Evolutionary conservation across 2,113 vertebrate species (phyloP).

Genomic region (Thamnophis sirtalis): DNA sequence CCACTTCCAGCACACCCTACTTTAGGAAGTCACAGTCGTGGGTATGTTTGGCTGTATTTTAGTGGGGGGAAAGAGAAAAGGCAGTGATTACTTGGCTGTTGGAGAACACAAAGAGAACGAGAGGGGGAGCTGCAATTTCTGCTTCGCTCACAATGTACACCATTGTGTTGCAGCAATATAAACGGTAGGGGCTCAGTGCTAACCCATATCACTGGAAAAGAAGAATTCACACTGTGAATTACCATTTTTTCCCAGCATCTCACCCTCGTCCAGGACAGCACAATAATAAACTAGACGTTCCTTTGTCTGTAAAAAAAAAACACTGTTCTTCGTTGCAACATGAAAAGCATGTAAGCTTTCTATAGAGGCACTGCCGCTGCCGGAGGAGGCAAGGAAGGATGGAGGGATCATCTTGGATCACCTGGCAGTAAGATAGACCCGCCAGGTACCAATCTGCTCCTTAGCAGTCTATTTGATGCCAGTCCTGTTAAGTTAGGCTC

Average conservation of each 20-base stretch:
- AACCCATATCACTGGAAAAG: slow-evolving; percentile 57
- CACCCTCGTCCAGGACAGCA: slow-evolving; percentile 68
- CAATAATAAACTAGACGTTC: slow-evolving; percentile 75
- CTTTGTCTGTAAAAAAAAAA: slow-evolving; percentile 72
- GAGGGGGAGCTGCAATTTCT: slow-evolving; percentile 49
- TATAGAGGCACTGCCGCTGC: slow-evolving; percentile 48
- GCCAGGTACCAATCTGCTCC: slow-evolving; percentile 33
- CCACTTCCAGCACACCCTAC: slow-evolving; percentile 35
- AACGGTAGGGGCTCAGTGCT: slow-evolving; percentile 63
- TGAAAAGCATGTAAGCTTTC: slow-evolving; percentile 73
- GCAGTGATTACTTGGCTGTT: slow-evolving; percentile 52
- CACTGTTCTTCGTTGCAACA: slow-evolving; percentile 74
- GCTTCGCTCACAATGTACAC: slow-evolving; percentile 64
- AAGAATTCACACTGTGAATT: slow-evolving; percentile 77
- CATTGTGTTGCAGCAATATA: slow-evolving; percentile 65
- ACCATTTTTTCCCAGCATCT: slow-evolving; percentile 77
- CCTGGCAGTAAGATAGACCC: slow-evolving; percentile 41
- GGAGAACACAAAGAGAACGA: slow-evolving; percentile 12
- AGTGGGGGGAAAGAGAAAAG: slow-evolving; percentile 13
- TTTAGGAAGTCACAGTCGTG: slow-evolving; percentile 39
- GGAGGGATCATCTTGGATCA: slow-evolving; percentile 39
- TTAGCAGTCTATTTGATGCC: slow-evolving; percentile 14
- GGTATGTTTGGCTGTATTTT: slow-evolving; percentile 36
- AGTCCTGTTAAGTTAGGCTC: slow-evolving; percentile 25
- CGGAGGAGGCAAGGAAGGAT: slow-evolving; percentile 6